phyloP scores from a whole-genome alignment of 2,113 vertebrate genomes.

The Rana temporaria region DNA sequence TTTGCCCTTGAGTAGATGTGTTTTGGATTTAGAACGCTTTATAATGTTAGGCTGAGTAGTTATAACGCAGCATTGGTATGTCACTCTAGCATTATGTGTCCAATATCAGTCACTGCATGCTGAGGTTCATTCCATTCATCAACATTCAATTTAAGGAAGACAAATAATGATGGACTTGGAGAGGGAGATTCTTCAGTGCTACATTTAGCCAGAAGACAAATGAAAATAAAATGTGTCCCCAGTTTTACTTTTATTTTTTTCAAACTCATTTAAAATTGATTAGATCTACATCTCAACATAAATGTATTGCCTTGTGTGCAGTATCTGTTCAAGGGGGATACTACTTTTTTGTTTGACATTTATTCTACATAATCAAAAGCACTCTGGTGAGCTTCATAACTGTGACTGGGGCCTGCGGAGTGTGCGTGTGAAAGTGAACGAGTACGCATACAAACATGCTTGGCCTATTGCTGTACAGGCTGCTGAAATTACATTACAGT shows the following conservation, averaged over 20 bases:
- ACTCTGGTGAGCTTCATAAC: too few species aligned
- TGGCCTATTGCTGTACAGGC: too few species aligned
- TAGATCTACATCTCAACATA: background rate
- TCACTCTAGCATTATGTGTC: background rate
- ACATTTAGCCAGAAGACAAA: background rate
- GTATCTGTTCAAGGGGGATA: too few species aligned
- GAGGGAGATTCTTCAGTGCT: too few species aligned
- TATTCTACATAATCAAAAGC: too few species aligned
- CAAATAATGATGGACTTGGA: background rate
- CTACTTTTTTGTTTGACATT: too few species aligned
- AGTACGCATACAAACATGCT: too few species aligned
- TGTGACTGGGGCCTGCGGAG: too few species aligned
- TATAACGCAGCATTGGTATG: slow-evolving; percentile 1
- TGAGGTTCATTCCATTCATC: background rate
- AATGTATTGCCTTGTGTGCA: too few species aligned
- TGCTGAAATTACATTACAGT: too few species aligned
- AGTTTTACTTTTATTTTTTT: background rate
- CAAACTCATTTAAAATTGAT: background rate
- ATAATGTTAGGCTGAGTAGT: slow-evolving; percentile 14
- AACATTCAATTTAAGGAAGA: background rate
- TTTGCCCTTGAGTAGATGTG: slow-evolving; percentile 40
- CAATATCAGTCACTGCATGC: background rate
- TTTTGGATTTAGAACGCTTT: slow-evolving; percentile 29
- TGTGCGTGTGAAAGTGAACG: too few species aligned
- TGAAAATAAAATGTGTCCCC: background rate